phyloP scores from a whole-genome alignment of 1,140 invertebrate species.

The Drosophila takahashii region DNA sequence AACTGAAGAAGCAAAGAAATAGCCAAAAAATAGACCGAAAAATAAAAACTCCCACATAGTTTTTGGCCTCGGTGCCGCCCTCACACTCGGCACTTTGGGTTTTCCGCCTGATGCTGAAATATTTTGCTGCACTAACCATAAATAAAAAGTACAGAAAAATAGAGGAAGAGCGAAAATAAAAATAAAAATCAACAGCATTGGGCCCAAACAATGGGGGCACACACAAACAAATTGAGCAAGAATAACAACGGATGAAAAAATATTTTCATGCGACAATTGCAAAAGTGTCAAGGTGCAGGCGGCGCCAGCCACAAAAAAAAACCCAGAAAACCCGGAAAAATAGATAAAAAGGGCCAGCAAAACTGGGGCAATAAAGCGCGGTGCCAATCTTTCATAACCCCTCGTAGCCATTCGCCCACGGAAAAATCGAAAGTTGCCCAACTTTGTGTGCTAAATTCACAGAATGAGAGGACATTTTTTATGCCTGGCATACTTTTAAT shows the following conservation, averaged over 20 bases:
- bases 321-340: conserved; percentile 9
- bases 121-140: conserved; percentile 46
- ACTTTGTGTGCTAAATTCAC: conserved; percentile 22
- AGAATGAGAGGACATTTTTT: conserved; percentile 11
- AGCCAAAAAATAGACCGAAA: conserved; percentile 4
- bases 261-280: conserved; percentile 55
- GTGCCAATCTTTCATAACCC: conserved; percentile 40
- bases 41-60: conserved; percentile 31
- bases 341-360: conserved; percentile 15
- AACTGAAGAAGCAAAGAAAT: conserved; percentile 31
- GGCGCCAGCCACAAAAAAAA: conserved; percentile 38
- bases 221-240: conserved; percentile 52
- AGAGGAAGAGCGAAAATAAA: conserved; percentile 22
- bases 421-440: conserved; percentile 47
- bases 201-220: conserved; percentile 28
- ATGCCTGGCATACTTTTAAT: conserved; percentile 43
- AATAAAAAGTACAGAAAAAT: conserved; percentile 41
- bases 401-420: conserved; percentile 9
- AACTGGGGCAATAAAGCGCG: conserved; percentile 45
- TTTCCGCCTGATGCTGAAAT: conserved; percentile 42
- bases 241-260: conserved; percentile 44
- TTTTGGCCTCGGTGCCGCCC: conserved; percentile 22
- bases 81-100: conserved; percentile 9
- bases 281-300: conserved; percentile 51
- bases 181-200: conserved; percentile 39